Evolutionary conservation across 2,797 vertebrate genomes (phyloP), one percentile per base, ranked within the genome.

Genomic region (Hipposideros larvatus): DNA sequence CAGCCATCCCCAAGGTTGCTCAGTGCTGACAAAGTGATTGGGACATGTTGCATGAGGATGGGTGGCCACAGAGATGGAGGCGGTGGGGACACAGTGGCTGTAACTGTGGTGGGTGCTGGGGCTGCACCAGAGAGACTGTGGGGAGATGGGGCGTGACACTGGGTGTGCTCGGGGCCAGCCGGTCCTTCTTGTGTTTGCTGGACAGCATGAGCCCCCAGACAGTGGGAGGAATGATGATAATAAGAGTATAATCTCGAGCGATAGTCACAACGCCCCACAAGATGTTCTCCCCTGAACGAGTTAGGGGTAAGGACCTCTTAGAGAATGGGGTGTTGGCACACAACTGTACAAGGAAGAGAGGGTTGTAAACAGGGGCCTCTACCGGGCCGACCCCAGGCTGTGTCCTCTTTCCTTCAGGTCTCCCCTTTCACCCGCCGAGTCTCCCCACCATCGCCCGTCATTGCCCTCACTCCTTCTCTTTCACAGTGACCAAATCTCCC

Each of bases 401-500:
- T 19, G 43, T 7, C 48, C 46, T 43, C 28, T 34, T 48, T 55
- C 91, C 74, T 19, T 86, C 86, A 21, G 63, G 70, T 75, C 59
- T 95, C 89, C 91, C 79, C 7, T 2, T n/a, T 91, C 43, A 46
- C 95, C 89, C 87, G 61, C 93, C 2, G 8, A 6, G 31, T 85
- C 95, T 97, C 70, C 93, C 95, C 96, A 73, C 63, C 78, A 73
- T 18, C 3, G 65, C 90, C 70, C 5, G 26, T 90, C 41, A 0
- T n/a, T 14, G 22, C 70, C 96, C 82, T 84, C 96, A 97, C 82
- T 93, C 91, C 77, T 97, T 98, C 96, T 98, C 95, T 84, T 97
- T 97, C 7, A 74, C 57, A 53, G 97, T 97, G 97, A 98, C 97
- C 97, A 66, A 10, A 79, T 98, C 97, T 96, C 97, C 98, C 94